Percentiles rank a stretch among this genome's conserved stretches.
Evolutionary conservation across 2,888 invertebrate genomes (phyloP).

Genomic region (Rambutsinella grinnellia): DNA sequence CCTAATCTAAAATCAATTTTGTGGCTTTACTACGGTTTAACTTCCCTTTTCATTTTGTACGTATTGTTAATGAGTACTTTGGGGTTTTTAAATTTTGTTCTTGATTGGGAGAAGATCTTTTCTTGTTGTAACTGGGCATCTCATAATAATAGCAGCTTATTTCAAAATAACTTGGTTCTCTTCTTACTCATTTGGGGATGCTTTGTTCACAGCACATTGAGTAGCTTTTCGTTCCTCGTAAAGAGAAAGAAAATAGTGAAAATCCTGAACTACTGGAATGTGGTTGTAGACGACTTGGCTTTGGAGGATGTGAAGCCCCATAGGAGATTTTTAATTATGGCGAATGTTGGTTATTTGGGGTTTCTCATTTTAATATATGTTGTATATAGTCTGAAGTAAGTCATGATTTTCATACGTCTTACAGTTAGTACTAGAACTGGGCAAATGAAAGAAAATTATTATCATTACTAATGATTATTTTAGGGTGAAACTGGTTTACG

Average conservation of each 20-base stretch:
- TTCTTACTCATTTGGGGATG: slow-evolving; percentile 65
- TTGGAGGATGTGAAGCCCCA: slow-evolving; percentile 42
- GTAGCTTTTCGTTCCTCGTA: slow-evolving; percentile 50
- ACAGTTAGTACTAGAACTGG: not conserved
- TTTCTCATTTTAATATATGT: slow-evolving; percentile 55
- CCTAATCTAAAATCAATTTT: slow-evolving; percentile 36
- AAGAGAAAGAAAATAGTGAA: slow-evolving; percentile 50
- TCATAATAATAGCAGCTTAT: slow-evolving; percentile 20
- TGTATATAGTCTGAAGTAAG: slow-evolving; percentile 33
- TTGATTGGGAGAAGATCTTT: slow-evolving; percentile 54
- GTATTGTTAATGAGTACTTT: slow-evolving; percentile 52
- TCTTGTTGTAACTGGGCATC: slow-evolving; percentile 35
- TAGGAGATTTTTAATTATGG: slow-evolving; percentile 46
- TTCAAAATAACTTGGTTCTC: slow-evolving; percentile 60
- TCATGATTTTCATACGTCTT: not conserved
- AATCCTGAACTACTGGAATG: slow-evolving; percentile 63
- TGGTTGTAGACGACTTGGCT: slow-evolving; percentile 46
- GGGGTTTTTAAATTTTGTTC: slow-evolving; percentile 57
- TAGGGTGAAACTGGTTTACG: slow-evolving; percentile 16
- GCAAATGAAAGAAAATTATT: no score
- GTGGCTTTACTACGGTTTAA: slow-evolving; percentile 59
- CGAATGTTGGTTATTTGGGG: slow-evolving; percentile 50
- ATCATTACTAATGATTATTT: not conserved
- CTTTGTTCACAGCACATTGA: slow-evolving; percentile 56
- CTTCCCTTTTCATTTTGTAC: slow-evolving; percentile 38